Conservation (phyloP, 2,888 invertebrate species). For the Eudemis profundana region DNA sequence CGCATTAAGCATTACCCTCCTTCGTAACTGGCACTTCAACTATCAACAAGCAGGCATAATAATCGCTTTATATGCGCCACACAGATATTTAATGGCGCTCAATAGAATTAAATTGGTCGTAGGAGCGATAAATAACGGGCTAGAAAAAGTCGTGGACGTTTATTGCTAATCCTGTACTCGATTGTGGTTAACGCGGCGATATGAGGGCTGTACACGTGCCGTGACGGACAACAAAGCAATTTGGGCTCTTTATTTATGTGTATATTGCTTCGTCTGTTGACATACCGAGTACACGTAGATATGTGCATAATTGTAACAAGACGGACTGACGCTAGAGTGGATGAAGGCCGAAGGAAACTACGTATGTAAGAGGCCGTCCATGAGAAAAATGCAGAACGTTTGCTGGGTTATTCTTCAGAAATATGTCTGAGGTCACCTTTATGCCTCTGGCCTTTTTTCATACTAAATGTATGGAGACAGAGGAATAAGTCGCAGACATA, state of each 20-base stretch:
- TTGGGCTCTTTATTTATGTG: constrained; percentile 27
- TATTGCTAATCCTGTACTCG: constrained; percentile 29
- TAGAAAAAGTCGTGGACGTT: constrained; percentile 28
- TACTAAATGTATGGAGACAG: no score
- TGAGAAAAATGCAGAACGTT: no score
- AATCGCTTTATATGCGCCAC: constrained; percentile 31
- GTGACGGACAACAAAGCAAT: constrained; percentile 12
- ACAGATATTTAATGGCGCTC: constrained; percentile 11
- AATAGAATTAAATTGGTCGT: constrained; percentile 31
- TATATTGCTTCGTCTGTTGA: not conserved
- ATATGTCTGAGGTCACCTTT: no score
- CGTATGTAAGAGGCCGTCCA: no score
- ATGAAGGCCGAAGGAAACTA: no score
- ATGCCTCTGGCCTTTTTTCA: no score
- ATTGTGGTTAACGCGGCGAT: constrained; percentile 22
- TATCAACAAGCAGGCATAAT: constrained; percentile 22
- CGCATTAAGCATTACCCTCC: no score
- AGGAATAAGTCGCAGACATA: no score
- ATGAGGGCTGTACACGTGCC: constrained; percentile 18
- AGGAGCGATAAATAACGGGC: constrained; percentile 12
- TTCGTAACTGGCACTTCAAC: constrained; percentile 7
- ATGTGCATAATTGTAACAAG: not conserved
- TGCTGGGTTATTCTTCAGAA: no score
- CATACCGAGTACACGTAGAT: constrained; percentile 12
- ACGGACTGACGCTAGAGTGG: no score